Evolutionary conservation across 2,113 vertebrate species (phyloP), one percentile per base, ranked within the genome.

Genomic region (Hoplias malabaricus): DNA sequence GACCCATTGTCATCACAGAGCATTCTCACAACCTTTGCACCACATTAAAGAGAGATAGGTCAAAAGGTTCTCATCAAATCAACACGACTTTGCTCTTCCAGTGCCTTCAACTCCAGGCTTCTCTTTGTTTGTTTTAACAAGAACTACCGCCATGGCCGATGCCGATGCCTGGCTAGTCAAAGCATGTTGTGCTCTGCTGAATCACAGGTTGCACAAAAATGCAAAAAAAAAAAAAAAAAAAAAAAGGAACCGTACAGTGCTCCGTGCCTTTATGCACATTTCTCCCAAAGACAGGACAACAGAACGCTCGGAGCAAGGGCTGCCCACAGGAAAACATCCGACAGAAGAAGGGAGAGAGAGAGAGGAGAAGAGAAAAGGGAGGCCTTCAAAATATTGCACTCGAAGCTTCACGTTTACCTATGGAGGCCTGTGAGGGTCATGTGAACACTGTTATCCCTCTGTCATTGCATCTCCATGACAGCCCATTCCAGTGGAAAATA

Each of bases 361-460:
- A 19, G 57, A 31, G 56, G 61, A 25, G 50, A 27, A 31, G 61
- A 82, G 75, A 77, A 82, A 79, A 65, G 73, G 73, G 57, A 74
- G 78, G 81, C 81, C 83, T 86, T 86, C 83, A 87, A 91, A 89
- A 91, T 93, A 93, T 93, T 93, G 93, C 93, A 93, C 91, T 92
- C 89, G 82, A 88, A 92, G 89, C 89, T 89, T 87, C 88, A 82
- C 84, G 89, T 86, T 89, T 71, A 87, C 85, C 87, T 87, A 77
- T 69, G 82, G 83, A 80, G 87, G 83, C 63, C 53, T 31, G 54
- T 25, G 82, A 80, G 87, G 69, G 87, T 91, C 88, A 90, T 87
- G 83, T 86, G 88, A 82, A 50, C 69, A 19, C 74, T 68, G 81
- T 88, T 84, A 83, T 89, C 84, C 85, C 84, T 77, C 82, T 87